phyloP scores from a whole-genome alignment of 2,113 vertebrate genomes.

The Lepus timidus region DNA sequence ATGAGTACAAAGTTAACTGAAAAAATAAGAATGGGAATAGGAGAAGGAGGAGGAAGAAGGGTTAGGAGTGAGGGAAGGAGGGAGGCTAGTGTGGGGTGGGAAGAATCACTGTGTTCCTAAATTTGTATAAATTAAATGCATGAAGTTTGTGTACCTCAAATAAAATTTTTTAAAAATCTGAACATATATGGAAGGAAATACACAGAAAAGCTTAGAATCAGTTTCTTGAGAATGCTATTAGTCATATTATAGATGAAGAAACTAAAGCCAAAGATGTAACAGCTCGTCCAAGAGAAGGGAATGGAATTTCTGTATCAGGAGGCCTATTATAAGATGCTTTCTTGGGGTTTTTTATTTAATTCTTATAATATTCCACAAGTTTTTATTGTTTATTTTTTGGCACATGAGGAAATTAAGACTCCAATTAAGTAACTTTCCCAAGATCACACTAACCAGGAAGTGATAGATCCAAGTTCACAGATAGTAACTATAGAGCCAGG shows the following conservation, averaged over 20 bases:
- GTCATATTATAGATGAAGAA: slow-evolving; percentile 10
- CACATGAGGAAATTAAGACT: slow-evolving; percentile 8
- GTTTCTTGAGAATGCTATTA: background rate
- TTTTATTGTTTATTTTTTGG: slow-evolving; percentile 48
- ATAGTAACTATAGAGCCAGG: background rate
- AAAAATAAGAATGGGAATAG: no score
- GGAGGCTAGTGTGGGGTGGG: no score
- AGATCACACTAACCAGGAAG: background rate
- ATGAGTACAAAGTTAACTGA: no score
- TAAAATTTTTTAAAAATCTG: no score
- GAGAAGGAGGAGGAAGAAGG: no score
- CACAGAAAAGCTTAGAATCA: background rate
- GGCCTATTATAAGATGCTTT: background rate
- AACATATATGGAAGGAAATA: background rate
- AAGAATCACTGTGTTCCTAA: no score
- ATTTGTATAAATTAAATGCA: no score
- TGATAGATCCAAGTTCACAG: background rate
- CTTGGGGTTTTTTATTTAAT: slow-evolving; percentile 9
- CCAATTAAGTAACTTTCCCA: slow-evolving; percentile 42
- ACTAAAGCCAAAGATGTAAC: slow-evolving; percentile 38
- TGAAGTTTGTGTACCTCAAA: no score
- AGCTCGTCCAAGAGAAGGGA: slow-evolving; percentile 10
- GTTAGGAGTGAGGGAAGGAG: no score
- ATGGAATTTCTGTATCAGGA: background rate
- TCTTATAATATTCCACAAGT: background rate